Evolutionary conservation across 1,140 invertebrate species (phyloP).

Genomic region (Trachymyrmex cornetzi): DNA sequence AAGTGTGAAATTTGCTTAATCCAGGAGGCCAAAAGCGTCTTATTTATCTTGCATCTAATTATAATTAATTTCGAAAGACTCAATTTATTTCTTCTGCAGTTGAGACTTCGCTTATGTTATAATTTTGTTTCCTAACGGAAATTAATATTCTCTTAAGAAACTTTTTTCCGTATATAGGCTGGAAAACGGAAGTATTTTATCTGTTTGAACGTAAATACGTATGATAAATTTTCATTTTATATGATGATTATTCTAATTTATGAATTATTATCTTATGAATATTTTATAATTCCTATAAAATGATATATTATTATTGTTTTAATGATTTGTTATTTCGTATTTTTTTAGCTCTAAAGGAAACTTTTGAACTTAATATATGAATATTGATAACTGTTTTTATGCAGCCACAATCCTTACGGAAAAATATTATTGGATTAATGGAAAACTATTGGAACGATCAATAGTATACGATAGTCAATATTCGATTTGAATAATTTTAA

Average conservation of each 20-base stretch:
- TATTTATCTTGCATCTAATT: neutral
- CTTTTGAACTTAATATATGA: neutral
- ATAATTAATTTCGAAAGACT: neutral
- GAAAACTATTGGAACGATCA: no score
- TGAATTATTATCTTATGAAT: neutral
- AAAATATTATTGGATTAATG: no score
- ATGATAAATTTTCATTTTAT: neutral
- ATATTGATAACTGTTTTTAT: no score
- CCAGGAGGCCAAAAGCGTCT: neutral
- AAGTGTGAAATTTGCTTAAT: conserved; percentile 15
- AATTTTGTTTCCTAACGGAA: no score
- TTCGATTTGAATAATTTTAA: no score
- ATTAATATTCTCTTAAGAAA: no score
- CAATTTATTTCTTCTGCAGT: no score
- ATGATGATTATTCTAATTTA: neutral
- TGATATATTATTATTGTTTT: neutral
- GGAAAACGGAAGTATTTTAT: neutral
- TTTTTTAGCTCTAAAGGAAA: neutral
- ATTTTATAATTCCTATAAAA: neutral
- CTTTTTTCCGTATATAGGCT: no score
- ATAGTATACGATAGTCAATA: no score
- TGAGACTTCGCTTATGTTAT: no score
- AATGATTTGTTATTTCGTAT: neutral
- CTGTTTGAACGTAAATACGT: neutral
- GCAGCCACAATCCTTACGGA: no score